phyloP scores from a whole-genome alignment of 2,888 invertebrate genomes.

The Halocaridina rubra region DNA sequence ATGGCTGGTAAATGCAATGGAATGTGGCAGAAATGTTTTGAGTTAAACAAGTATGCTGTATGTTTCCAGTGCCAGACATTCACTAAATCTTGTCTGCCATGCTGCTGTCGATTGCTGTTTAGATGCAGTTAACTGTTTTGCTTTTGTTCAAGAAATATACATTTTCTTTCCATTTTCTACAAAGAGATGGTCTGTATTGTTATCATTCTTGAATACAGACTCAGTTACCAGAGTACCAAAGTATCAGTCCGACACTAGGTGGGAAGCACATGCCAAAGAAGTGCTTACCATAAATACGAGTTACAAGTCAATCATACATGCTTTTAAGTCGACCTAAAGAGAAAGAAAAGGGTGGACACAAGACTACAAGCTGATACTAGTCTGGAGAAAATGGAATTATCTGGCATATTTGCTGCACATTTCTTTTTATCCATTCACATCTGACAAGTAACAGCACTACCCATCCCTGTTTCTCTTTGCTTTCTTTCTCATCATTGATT shows the following conservation, averaged over 20 bases:
- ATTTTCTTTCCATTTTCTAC: not conserved
- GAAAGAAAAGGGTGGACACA: not conserved
- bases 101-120: not conserved
- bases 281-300: not conserved
- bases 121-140: not conserved
- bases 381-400: not conserved
- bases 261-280: not conserved
- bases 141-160: not conserved
- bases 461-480: too few species aligned
- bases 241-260: not conserved
- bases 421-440: too few species aligned
- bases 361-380: not conserved
- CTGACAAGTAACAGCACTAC: too few species aligned
- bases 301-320: not conserved
- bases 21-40: not conserved
- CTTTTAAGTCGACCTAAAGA: not conserved
- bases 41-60: not conserved
- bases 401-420: not conserved
- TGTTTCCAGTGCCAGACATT: not conserved
- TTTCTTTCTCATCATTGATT: too few species aligned
- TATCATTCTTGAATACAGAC: not conserved
- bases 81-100: not conserved
- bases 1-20: too few species aligned
- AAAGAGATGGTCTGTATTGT: not conserved
- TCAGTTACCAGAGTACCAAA: not conserved